Evolutionary conservation across 2,113 vertebrate species (phyloP).

Genomic region (rat (Rattus norvegicus)): DNA sequence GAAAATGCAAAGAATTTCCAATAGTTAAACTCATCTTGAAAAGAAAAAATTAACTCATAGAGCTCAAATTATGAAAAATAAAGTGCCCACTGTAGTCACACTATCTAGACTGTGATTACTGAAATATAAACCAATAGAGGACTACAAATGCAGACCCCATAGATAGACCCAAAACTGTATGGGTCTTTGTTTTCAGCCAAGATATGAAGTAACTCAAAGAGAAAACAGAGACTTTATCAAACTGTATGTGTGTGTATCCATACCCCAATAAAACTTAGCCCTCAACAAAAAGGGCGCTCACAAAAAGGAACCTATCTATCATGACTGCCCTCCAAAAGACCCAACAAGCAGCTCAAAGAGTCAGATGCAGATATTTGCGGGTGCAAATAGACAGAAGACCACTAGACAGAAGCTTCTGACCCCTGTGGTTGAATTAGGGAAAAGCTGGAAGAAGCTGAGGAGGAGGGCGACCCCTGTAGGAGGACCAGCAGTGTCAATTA

Average conservation of each 20-base stretch:
- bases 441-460: too few species aligned
- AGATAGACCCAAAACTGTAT: not conserved
- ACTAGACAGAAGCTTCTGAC: too few species aligned
- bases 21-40: not conserved
- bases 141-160: not conserved
- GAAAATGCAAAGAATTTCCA: conserved; percentile 17
- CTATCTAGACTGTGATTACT: not conserved
- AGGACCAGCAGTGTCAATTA: too few species aligned
- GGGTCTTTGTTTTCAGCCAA: not conserved
- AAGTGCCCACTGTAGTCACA: not conserved
- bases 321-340: too few species aligned
- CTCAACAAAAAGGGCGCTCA: not conserved
- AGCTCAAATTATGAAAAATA: not conserved
- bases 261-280: not conserved
- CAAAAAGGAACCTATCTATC: too few species aligned
- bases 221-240: conserved; percentile 16
- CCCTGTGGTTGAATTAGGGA: too few species aligned
- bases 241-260: not conserved
- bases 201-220: not conserved
- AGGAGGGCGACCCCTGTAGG: too few species aligned
- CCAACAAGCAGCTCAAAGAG: too few species aligned
- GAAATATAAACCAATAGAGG: not conserved
- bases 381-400: too few species aligned
- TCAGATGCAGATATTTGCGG: too few species aligned
- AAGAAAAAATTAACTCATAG: not conserved